These are phyloP conservation scores for Lithophane socia DNA, from an alignment of 2,888 invertebrate species.

Conservation along the genomic window DNA sequence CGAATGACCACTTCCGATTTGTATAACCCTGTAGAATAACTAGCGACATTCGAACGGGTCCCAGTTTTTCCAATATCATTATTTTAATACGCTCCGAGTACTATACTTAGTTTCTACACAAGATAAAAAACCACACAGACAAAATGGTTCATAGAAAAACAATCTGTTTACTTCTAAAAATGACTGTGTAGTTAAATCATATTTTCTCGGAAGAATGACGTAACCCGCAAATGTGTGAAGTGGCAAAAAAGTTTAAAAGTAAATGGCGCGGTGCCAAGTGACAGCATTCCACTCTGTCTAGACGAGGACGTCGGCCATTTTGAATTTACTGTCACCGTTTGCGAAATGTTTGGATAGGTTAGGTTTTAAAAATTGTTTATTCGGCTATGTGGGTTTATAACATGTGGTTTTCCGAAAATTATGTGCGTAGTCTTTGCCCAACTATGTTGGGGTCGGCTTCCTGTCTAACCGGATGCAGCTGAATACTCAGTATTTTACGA, in stretches of 20 bases:
- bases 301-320: conserved; percentile 58
- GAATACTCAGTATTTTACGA: not conserved
- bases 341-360: conserved; percentile 34
- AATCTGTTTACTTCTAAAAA: conserved; percentile 25
- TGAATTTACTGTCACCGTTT: conserved; percentile 46
- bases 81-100: not conserved
- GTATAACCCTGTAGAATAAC: no score
- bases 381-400: not conserved
- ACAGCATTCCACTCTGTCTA: conserved; percentile 69
- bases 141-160: not conserved
- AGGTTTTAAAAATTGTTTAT: conserved; percentile 20
- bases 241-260: conserved; percentile 61
- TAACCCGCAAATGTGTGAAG: conserved; percentile 58
- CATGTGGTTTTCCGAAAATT: not conserved
- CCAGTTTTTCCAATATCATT: no score
- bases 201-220: conserved; percentile 47
- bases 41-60: no score
- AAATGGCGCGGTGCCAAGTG: conserved; percentile 66
- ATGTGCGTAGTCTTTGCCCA: not conserved
- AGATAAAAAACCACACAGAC: not conserved
- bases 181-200: conserved; percentile 40
- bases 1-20: no score
- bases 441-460: not conserved
- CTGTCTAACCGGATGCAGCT: not conserved
- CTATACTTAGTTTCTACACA: not conserved